Conservation (phyloP, 2,888 invertebrate genomes). For the Ephialtes manifestator region DNA sequence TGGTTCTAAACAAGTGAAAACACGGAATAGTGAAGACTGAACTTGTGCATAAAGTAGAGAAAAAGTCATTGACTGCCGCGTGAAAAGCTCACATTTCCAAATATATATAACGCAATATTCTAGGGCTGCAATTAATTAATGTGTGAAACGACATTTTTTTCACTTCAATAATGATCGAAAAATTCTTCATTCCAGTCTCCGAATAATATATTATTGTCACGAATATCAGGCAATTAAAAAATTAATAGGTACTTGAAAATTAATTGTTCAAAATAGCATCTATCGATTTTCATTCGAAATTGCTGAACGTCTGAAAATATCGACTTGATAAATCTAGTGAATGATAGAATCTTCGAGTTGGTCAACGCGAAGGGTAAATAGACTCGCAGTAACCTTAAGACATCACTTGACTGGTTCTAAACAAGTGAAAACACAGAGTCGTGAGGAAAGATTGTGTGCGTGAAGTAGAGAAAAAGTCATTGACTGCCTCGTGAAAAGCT, state of each 20-base stretch:
- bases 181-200: too few species aligned
- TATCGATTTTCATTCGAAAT: not conserved
- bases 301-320: not conserved
- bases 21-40: not conserved
- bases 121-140: not conserved
- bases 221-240: too few species aligned
- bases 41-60: not conserved
- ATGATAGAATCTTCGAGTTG: not conserved
- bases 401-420: not conserved
- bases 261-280: too few species aligned
- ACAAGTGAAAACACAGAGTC: not conserved
- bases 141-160: not conserved
- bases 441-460: not conserved
- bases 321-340: not conserved
- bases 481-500: not conserved
- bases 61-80: too few species aligned
- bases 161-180: too few species aligned
- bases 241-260: too few species aligned
- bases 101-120: not conserved
- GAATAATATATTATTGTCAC: too few species aligned
- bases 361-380: not conserved
- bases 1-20: not conserved
- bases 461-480: slow-evolving; percentile 8
- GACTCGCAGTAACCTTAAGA: not conserved
- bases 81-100: too few species aligned